A percentile compares a stretch with the other conserved stretches of the same genome.
phyloP scores from a whole-genome alignment of 2,888 invertebrate genomes.

The Melanostoma mellinum region DNA sequence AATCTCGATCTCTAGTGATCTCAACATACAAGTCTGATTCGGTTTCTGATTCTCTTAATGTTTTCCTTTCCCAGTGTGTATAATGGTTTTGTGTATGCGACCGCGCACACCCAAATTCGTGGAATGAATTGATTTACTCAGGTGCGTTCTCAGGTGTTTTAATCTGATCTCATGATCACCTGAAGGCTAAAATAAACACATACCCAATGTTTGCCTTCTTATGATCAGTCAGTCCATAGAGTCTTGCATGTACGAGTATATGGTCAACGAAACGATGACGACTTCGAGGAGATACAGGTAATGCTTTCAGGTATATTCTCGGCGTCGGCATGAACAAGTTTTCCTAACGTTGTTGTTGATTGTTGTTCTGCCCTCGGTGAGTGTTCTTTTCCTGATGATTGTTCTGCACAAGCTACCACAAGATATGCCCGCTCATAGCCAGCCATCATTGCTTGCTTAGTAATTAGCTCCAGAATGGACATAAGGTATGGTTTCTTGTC shows the following conservation, averaged over 20 bases:
- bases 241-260: conserved; percentile 16
- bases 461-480: conserved; percentile 71
- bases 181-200: conserved; percentile 73
- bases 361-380: conserved; percentile 53
- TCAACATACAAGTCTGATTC: conserved; percentile 38
- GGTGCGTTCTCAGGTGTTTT: conserved; percentile 78
- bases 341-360: conserved; percentile 53
- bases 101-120: conserved; percentile 78
- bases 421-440: conserved; percentile 15
- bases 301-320: conserved; percentile 4
- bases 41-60: conserved; percentile 43
- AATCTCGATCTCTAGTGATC: conserved; percentile 64
- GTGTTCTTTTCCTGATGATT: conserved; percentile 40
- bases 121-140: conserved; percentile 82
- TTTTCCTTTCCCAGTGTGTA: conserved; percentile 63
- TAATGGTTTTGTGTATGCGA: conserved; percentile 43
- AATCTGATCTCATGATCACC: conserved; percentile 73
- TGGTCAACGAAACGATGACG: conserved; percentile 68
- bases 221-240: conserved; percentile 40
- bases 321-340: conserved; percentile 33
- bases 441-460: conserved; percentile 64
- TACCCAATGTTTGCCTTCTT: conserved; percentile 64
- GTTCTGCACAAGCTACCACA: conserved; percentile 32
- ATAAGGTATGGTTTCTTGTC: conserved; percentile 69
- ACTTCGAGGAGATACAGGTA: conserved; percentile 52